phyloP scores from a whole-genome alignment of 2,888 invertebrate species.

The Sturmia bella region DNA sequence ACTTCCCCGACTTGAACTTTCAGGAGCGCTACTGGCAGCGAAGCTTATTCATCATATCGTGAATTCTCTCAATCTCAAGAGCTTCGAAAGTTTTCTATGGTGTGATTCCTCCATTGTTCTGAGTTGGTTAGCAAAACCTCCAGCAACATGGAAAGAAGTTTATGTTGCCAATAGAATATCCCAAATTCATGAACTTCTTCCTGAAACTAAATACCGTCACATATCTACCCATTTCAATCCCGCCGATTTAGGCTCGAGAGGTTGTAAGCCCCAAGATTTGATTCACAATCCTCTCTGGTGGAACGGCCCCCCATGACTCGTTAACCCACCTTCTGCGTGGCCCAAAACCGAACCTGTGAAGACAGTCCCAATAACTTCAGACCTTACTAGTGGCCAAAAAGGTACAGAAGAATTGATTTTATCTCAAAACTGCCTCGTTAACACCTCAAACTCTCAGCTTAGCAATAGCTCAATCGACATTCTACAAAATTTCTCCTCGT shows the following conservation, averaged over 20 bases:
- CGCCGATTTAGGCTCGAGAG: constrained; percentile 3
- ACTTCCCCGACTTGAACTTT: constrained; percentile 12
- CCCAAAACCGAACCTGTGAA: not conserved
- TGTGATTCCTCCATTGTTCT: constrained; percentile 13
- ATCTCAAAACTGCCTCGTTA: no score
- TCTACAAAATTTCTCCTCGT: not conserved
- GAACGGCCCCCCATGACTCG: not conserved
- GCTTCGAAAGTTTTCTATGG: not conserved
- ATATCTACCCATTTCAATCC: constrained; percentile 8
- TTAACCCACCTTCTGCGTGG: not conserved
- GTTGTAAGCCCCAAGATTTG: not conserved
- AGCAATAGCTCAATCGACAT: constrained; percentile 2
- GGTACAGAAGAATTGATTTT: no score
- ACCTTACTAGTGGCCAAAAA: no score
- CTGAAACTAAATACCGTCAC: constrained; percentile 8
- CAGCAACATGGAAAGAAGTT: constrained; percentile 26
- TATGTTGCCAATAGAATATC: constrained; percentile 21
- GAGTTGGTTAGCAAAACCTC: constrained; percentile 15
- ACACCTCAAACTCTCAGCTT: not conserved
- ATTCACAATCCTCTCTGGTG: not conserved
- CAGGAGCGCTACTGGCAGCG: constrained; percentile 24
- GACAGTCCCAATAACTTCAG: no score
- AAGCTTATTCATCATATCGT: constrained; percentile 7
- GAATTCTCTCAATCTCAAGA: not conserved
- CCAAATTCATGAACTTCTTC: constrained; percentile 6